Evolutionary conservation across 2,113 vertebrate genomes (phyloP).

Genomic region (Gadus chalcogrammus): DNA sequence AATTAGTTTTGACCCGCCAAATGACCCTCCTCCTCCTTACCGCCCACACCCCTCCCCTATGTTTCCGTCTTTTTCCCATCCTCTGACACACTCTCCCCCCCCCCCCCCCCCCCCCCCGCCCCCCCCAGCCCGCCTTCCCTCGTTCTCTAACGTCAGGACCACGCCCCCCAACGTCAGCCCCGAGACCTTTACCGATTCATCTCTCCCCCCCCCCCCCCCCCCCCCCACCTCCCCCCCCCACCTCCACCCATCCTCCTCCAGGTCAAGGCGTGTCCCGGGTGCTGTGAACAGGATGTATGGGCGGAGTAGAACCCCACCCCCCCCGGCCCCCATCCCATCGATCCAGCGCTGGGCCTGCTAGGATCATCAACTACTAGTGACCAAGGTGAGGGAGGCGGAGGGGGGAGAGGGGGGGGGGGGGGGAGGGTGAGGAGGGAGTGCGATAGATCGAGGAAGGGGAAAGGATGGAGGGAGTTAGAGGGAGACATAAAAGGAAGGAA

Average conservation of each 20-base stretch:
- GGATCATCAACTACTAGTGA: no score
- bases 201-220: no score
- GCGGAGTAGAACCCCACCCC: constrained; percentile 7
- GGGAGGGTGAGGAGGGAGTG: not conserved
- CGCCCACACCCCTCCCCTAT: not conserved
- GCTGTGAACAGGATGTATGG: constrained; percentile 7
- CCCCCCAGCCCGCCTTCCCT: no score
- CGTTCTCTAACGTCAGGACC: no score
- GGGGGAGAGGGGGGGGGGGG: not conserved
- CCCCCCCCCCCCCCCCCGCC: not conserved
- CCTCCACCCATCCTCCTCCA: constrained; percentile 16
- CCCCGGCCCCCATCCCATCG: constrained; percentile 37
- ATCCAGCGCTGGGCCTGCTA: constrained; percentile 33
- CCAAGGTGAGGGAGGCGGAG: no score
- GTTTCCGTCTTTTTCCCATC: not conserved
- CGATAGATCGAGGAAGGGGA: constrained; percentile 14
- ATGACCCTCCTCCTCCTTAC: no score
- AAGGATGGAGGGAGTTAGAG: constrained; percentile 14
- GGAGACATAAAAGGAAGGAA: not conserved
- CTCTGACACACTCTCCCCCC: not conserved
- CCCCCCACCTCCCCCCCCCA: constrained; percentile 15
- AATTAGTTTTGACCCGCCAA: no score
- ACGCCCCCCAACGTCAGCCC: not conserved
- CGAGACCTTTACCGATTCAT: no score
- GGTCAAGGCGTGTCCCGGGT: constrained; percentile 19